These are phyloP conservation scores for Chloroceryle inda DNA, from an alignment of 2,797 vertebrate species.

Conservation along the genomic window DNA sequence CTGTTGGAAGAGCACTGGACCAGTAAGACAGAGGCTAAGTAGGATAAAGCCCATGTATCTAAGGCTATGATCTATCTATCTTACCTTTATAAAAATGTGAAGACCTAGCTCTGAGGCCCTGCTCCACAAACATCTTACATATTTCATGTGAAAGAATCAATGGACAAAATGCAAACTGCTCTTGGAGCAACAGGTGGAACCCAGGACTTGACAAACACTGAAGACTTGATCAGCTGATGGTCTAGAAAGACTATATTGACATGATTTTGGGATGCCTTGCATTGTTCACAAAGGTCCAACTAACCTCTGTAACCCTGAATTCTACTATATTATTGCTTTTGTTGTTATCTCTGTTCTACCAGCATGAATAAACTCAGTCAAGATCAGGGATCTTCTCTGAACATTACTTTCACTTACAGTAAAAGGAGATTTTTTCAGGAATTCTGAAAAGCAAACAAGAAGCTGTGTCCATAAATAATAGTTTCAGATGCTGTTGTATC, in stretches of 20 bases:
- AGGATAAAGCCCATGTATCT: not conserved
- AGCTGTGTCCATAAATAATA: not conserved
- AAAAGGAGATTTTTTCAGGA: not conserved
- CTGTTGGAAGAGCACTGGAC: not conserved
- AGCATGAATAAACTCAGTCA: not conserved
- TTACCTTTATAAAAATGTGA: not conserved
- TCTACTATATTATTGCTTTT: not conserved
- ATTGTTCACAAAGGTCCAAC: not conserved
- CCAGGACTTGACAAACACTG: not conserved
- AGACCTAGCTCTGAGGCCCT: not conserved
- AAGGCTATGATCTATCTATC: not conserved
- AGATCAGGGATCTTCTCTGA: not conserved
- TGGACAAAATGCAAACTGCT: not conserved
- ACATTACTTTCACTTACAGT: not conserved
- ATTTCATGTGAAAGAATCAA: not conserved
- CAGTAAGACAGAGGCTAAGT: not conserved
- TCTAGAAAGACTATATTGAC: fast-evolving
- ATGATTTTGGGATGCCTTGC: not conserved
- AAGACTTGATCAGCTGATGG: not conserved
- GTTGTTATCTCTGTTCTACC: not conserved
- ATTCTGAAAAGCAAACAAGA: not conserved
- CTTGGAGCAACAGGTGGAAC: not conserved
- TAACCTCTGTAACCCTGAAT: not conserved
- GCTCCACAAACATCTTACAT: not conserved
- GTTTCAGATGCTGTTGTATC: not conserved